Conservation (phyloP, 2,113 vertebrate species). For the Rostratula benghalensis region DNA sequence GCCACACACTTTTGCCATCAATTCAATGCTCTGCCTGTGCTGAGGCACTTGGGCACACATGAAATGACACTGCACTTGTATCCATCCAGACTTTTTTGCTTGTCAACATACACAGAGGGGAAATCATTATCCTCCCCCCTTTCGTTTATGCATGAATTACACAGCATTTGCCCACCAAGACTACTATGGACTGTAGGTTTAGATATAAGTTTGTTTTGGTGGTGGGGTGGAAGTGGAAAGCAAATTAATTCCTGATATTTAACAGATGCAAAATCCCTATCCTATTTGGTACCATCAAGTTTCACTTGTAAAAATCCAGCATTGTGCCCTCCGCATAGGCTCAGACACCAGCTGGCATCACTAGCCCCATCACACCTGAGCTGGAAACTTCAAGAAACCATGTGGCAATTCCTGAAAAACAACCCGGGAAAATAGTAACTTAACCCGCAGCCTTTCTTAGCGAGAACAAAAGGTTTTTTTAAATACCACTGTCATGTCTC, state of each 20-base stretch:
- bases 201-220: neutral
- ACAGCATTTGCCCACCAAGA: neutral
- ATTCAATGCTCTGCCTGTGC: neutral
- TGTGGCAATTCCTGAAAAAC: neutral
- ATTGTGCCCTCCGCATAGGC: neutral
- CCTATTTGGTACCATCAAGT: neutral
- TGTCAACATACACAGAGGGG: neutral
- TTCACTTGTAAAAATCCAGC: neutral
- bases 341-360: neutral
- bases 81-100: conserved; percentile 4
- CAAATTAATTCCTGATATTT: neutral
- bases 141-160: neutral
- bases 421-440: neutral
- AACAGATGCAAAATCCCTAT: neutral
- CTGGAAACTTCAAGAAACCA: neutral
- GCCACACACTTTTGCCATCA: conserved; percentile 19
- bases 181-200: neutral
- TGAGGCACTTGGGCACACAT: neutral
- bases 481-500: neutral
- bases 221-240: neutral
- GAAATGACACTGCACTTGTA: neutral
- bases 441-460: neutral
- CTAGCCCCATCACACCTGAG: neutral
- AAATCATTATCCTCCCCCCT: neutral
- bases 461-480: neutral